Evolutionary conservation across 2,113 vertebrate species (phyloP).

Genomic region (Maccullochella peelii): DNA sequence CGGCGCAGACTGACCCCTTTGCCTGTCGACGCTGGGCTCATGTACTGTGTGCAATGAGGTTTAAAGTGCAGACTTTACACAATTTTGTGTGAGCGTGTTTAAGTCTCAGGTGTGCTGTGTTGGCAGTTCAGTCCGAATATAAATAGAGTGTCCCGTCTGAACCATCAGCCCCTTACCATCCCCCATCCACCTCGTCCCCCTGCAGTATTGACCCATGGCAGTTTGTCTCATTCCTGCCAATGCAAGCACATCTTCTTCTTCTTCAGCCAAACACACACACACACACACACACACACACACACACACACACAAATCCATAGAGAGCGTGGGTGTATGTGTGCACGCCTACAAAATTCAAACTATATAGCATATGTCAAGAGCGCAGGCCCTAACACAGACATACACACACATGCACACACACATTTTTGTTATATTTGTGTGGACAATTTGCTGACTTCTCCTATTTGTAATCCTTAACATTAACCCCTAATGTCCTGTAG

Average conservation of each 20-base stretch:
- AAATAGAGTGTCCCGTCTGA: slow-evolving; percentile 68
- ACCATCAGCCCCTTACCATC: slow-evolving; percentile 46
- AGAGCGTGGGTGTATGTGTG: slow-evolving; percentile 5
- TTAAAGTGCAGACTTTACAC: slow-evolving; percentile 71
- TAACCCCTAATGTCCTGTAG: not conserved
- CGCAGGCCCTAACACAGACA: not conserved
- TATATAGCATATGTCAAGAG: slow-evolving; percentile 9
- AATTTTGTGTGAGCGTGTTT: slow-evolving; percentile 62
- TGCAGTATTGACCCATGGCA: slow-evolving; percentile 71
- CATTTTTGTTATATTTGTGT: not conserved
- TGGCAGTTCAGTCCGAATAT: slow-evolving; percentile 65
- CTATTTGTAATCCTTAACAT: not conserved
- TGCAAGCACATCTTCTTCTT: slow-evolving; percentile 66
- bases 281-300: slow-evolving; percentile 37
- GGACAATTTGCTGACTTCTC: not conserved
- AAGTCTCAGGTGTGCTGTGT: slow-evolving; percentile 72
- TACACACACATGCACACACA: not conserved
- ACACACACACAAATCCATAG: slow-evolving; percentile 26
- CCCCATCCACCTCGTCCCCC: slow-evolving; percentile 30
- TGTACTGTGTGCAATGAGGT: slow-evolving; percentile 40
- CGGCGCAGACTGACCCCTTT: slow-evolving; percentile 21
- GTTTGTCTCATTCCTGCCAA: slow-evolving; percentile 76
- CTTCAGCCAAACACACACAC: slow-evolving; percentile 34
- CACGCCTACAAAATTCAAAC: not conserved
- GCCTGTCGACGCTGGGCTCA: slow-evolving; percentile 25